Evolutionary conservation across 2,888 invertebrate genomes (phyloP).

Genomic region (Drosophila setosimentum): DNA sequence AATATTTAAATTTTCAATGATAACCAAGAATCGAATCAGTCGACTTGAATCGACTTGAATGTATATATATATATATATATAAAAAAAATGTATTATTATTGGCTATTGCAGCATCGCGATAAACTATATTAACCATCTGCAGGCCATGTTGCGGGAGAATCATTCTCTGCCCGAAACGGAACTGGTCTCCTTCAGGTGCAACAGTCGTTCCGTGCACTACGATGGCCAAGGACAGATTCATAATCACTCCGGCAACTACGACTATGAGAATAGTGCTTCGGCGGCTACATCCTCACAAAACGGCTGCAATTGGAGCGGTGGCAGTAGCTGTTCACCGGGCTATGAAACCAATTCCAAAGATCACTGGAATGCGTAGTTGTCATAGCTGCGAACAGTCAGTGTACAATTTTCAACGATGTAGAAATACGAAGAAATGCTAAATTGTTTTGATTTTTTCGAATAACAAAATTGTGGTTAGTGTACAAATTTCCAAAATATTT

Average conservation of each 20-base stretch:
- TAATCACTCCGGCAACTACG: slow-evolving; percentile 30
- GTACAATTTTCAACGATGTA: slow-evolving; percentile 48
- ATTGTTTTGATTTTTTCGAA: slow-evolving; percentile 10
- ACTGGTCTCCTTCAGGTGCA: slow-evolving; percentile 48
- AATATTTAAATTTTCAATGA: not conserved
- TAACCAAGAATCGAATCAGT: not conserved
- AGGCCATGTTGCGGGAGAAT: slow-evolving; percentile 83
- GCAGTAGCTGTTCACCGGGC: slow-evolving; percentile 65
- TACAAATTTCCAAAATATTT: not conserved
- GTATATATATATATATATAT: too few relatives aligned
- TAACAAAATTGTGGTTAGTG: not conserved
- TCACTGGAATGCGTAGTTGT: slow-evolving; percentile 67
- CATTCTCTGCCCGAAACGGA: slow-evolving; percentile 54
- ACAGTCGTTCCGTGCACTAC: slow-evolving; percentile 35
- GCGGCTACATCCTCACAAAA: slow-evolving; percentile 58
- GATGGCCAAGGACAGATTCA: slow-evolving; percentile 42
- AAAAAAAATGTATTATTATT: not conserved
- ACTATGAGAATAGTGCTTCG: slow-evolving; percentile 51
- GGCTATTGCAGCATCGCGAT: slow-evolving; percentile 88
- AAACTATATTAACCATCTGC: slow-evolving; percentile 91
- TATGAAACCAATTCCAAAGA: slow-evolving; percentile 66
- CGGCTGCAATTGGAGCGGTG: slow-evolving; percentile 73
- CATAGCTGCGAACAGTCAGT: slow-evolving; percentile 4
- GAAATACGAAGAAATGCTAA: not conserved
- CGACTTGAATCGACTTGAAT: too few relatives aligned